A percentile compares a stretch with the other conserved stretches of the same genome.
These are phyloP conservation scores for Semnornis frantzii DNA, from an alignment of 2,113 vertebrate species.

Conservation along the genomic window DNA sequence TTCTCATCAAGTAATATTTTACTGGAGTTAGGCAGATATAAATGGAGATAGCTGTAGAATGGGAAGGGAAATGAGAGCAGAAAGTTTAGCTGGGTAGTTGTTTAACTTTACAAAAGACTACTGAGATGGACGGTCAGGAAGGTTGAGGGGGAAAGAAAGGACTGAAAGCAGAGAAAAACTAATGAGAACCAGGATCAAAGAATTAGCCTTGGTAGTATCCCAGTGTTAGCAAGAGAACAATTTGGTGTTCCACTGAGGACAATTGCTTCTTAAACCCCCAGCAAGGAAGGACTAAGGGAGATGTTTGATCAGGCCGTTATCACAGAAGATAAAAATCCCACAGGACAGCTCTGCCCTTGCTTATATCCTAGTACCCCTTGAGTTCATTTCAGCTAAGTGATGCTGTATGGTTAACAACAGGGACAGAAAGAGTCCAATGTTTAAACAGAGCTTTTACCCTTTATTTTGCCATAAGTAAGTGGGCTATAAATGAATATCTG, in stretches of 20 bases:
- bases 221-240: neutral
- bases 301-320: neutral
- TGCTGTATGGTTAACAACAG: neutral
- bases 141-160: neutral
- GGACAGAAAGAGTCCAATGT: neutral
- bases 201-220: neutral
- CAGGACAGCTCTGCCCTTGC: neutral
- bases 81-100: neutral
- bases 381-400: neutral
- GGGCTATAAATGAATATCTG: neutral
- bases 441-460: constrained; percentile 1
- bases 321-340: neutral
- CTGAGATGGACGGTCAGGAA: neutral
- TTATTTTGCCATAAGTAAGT: neutral
- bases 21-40: neutral
- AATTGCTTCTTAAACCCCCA: neutral
- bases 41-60: neutral
- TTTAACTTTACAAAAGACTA: neutral
- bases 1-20: constrained; percentile 44
- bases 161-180: neutral
- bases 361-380: neutral
- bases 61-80: neutral
- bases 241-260: neutral
- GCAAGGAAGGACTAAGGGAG: neutral
- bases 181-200: neutral